phyloP scores from a whole-genome alignment of 2,113 vertebrate species.

The Campylorhamphus procurvoides region DNA sequence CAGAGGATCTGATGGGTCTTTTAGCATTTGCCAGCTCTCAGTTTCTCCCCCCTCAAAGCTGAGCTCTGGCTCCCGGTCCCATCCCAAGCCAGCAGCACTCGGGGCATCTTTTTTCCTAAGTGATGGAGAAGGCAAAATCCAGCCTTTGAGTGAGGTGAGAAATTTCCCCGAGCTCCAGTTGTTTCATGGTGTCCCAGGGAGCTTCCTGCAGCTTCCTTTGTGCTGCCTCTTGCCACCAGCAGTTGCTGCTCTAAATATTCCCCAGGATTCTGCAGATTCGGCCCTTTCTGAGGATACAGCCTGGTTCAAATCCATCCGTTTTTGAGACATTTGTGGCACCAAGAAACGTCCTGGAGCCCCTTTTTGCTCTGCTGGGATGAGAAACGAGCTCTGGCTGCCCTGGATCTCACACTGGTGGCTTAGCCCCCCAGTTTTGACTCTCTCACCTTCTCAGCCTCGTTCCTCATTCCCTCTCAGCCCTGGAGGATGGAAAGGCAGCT shows the following conservation, averaged over 20 bases:
- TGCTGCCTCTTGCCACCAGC: neutral
- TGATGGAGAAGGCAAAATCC: neutral
- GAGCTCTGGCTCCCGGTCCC: neutral
- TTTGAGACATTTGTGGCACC: neutral
- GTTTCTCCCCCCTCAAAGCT: neutral
- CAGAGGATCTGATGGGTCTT: neutral
- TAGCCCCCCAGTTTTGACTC: neutral
- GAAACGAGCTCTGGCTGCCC: neutral
- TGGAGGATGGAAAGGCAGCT: neutral
- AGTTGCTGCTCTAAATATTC: neutral
- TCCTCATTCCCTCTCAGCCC: neutral
- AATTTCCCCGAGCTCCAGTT: neutral
- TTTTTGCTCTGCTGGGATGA: neutral
- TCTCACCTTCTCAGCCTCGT: neutral
- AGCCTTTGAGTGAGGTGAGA: neutral
- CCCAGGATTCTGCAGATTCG: accelerated
- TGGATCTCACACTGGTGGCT: accelerated
- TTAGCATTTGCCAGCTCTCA: neutral
- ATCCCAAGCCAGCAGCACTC: neutral
- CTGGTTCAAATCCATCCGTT: neutral
- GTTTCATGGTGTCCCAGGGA: neutral
- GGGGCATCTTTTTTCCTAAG: neutral
- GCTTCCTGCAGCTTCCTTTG: neutral
- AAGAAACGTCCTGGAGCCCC: neutral
- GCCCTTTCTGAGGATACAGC: accelerated